A percentile compares a stretch with the other conserved stretches of the same genome.
phyloP scores from a whole-genome alignment of 2,113 vertebrate genomes.

The Semnopithecus entellus region DNA sequence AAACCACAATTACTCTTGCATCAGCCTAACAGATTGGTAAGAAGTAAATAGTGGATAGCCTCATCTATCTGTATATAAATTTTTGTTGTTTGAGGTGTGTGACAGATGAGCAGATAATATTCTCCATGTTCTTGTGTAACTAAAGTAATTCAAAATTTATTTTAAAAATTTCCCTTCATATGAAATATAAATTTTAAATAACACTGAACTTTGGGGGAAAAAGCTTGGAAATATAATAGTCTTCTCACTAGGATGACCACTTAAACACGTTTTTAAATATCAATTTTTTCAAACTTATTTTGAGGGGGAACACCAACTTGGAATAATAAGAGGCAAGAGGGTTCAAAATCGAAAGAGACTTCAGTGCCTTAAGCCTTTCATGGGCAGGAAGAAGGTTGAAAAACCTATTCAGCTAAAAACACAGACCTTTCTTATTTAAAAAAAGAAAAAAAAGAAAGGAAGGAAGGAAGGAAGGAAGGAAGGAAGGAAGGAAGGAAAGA shows the following conservation, averaged over 20 bases:
- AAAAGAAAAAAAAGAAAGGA: not conserved
- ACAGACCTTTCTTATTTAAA: not conserved
- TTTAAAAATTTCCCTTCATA: not conserved
- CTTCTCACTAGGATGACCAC: not conserved
- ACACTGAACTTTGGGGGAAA: not conserved
- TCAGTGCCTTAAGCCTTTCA: not conserved
- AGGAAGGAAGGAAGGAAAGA: not conserved
- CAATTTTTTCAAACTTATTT: not conserved
- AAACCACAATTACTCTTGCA: no score
- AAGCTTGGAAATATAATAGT: not conserved
- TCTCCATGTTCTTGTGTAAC: not conserved
- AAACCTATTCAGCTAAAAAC: not conserved
- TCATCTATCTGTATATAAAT: not conserved
- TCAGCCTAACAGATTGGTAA: not conserved
- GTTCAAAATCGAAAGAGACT: not conserved
- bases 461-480: not conserved
- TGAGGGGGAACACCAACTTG: not conserved
- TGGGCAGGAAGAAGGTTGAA: not conserved
- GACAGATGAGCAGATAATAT: not conserved
- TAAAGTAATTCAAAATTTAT: not conserved
- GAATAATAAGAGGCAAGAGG: not conserved
- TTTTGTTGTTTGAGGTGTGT: not conserved
- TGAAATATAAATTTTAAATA: conserved; percentile 1
- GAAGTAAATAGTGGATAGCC: not conserved
- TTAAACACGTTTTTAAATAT: not conserved